Evolutionary conservation across 2,888 invertebrate species (phyloP), one percentile per base, ranked within the genome.

Genomic region (Drosophila formosana): DNA sequence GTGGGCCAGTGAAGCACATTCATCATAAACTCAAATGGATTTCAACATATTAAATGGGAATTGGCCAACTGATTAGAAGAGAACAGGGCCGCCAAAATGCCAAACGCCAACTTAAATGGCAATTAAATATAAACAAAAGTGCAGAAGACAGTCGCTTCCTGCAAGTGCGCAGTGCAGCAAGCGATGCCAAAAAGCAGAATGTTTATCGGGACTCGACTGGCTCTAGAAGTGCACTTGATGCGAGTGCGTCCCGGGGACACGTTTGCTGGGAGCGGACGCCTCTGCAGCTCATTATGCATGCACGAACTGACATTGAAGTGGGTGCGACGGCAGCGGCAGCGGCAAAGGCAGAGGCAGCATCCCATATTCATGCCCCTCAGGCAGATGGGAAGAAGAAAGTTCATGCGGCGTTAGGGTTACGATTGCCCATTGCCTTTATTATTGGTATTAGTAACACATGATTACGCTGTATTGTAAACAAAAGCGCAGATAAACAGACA

Each of bases 381-480:
- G 49, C 37, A 37, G 37, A 37, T 37, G 37, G 37, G 37, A 37
- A 45, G 43, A 47, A 56, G 62, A 66, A 52, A 69, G 64, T 84
- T 66, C 56, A 82, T 51, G 50, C 55, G 66, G 58, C 68, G 72
- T 68, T 87, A 79, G 85, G 85, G 85, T 84, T 83, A 87, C 67
- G 67, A 81, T 74, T 66, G 88, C 82, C 82, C 82, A 78, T 78
- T 72, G 82, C 58, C 80, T 62, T 75, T 83, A 88, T 88, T 83
- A 88, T 88, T 88, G 88, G 83, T 83, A 83, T 83, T 85, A 79
- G 84, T 88, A 86, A 83, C 85, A 88, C 85, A 86, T 86, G 88
- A 86, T 86, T 86, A 88, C 87, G 81, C 77, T 86, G 72, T 75
- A 76, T 69, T 88, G 88, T 86, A 86, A 88, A 86, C 85, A 86